Base-by-base conservation (phyloP, 2,888 invertebrate species). In the Ypsolopha sequella region DNA sequence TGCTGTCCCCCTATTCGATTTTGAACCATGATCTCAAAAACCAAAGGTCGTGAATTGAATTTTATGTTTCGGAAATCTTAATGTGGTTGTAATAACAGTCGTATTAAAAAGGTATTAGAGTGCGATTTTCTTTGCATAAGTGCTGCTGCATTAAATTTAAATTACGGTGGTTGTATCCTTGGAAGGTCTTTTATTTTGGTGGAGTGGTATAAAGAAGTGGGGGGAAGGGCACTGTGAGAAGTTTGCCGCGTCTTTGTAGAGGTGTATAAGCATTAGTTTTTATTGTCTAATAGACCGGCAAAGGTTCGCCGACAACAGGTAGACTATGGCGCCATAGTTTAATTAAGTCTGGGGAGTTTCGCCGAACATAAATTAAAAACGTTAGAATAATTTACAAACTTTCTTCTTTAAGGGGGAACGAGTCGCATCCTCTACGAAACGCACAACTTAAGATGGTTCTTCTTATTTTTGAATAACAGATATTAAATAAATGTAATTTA, bases 161-260 rank as follows among this genome's bases (percentile, higher is more conserved):
- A 79, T 80, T 79, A 82, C 76, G 76, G 68, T 76, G 78, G 76
- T 84, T 80, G 84, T 81, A 86, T 84, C 85, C 85, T 84, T 85
- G 80, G 76, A 80, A 81, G 80, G 82, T 76, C 73, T 85, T 84
- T 78, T 82, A 75, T 80, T 80, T 76, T 69, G 64, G 64, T 55
- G 59, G 58, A 50, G 65, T 55, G 63, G 63, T 57, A 60, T 54
- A 66, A 60, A 63, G 62, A 44, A 66, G 59, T 58, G 58, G 57
- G 63, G 67, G 64, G 61, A 58, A 59, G 57, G 63, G 66, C 68
- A 66, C 79, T 81, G 81, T 82, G 85, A 84, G 85, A 84, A 82
- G 81, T 34, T 14, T 73, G 73, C 78, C 73, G 75, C 64, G 60
- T 68, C 73, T 72, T 69, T 62, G 69, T 63, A 70, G 68, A 71